Base-by-base conservation (phyloP, 2,113 vertebrate species). In the Pao palembangensis region DNA sequence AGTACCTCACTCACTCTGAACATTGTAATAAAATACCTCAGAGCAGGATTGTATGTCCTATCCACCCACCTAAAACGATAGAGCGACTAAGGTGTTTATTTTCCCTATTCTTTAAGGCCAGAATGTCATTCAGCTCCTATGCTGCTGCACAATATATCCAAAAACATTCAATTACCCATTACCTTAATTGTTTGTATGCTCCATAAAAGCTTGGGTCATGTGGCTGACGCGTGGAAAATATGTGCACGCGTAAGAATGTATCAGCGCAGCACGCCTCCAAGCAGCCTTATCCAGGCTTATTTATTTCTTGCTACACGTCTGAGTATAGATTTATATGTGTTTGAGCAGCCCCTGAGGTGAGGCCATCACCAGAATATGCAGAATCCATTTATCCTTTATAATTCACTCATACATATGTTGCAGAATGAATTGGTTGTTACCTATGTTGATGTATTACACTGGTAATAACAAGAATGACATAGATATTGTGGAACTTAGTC, bases 81-180 rank as follows among this genome's bases (percentile, higher is more conserved):
- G 67, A 70, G 60, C 73, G 23, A 76, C 70, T 71, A 53, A 56
- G 79, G 28, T 62, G 58, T 79, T 80, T 81, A 71, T 70, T 67
- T 64, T 73, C 69, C 61, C 69, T 71, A 67, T 63, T 71, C 75
- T 80, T 78, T 70, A 73, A 70, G 79, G 43, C 6, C 56, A 53
- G 56, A 79, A 51, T 69, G 71, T 48, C 43, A 64, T 51, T 55
- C 44, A 56, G 11, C 52, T 57, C 49, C 56, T 67, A 48, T 21
- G 54, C 19, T 62, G 57, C 42, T n/a, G 58, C 61, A 51, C n/a
- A 20, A 74, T 65, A 66, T 68, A 78, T 56, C 61, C 12, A 21
- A 23, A 42, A 70, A 51, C 51, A 76, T 42, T 67, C 49, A 12
- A 58, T 46, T 46, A 58, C 23, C 55, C n/a, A 46, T 58, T 46